Percentiles rank a stretch among this genome's conserved stretches.
phyloP scores from a whole-genome alignment of 2,113 vertebrate genomes.

The Sclerurus mexicanus region DNA sequence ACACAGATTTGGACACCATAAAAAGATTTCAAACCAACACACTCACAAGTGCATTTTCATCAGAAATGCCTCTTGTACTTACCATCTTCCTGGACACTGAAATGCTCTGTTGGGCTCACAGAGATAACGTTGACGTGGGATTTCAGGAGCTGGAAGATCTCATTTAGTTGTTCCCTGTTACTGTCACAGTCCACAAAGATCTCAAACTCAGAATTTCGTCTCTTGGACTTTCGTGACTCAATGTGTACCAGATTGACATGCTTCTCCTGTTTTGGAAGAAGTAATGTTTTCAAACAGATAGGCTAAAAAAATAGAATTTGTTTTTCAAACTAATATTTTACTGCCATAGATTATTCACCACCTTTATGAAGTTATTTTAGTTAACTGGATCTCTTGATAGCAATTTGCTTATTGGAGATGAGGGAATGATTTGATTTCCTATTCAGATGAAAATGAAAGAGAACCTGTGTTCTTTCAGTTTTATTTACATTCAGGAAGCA shows the following conservation, averaged over 20 bases:
- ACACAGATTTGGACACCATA: neutral
- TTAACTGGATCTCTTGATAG: neutral
- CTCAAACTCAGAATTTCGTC: conserved; percentile 94
- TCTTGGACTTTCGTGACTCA: conserved; percentile 93
- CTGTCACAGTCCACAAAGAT: conserved; percentile 97
- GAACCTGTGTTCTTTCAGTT: neutral
- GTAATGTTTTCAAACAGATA: neutral
- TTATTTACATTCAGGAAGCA: neutral
- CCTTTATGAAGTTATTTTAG: neutral
- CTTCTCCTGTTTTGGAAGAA: conserved; percentile 82
- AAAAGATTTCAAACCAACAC: neutral
- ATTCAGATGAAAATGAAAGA: neutral
- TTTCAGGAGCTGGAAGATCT: conserved; percentile 89
- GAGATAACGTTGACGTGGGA: conserved; percentile 86
- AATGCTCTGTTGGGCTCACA: conserved; percentile 82
- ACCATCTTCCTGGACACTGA: conserved; percentile 78
- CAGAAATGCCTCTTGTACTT: conserved; percentile 15
- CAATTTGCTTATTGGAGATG: neutral
- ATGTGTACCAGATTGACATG: conserved; percentile 95
- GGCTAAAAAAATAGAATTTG: neutral
- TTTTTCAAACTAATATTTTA: neutral
- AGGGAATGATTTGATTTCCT: neutral
- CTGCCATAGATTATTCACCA: neutral
- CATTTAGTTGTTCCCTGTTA: conserved; percentile 89
- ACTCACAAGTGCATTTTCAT: neutral